Conservation (phyloP, 2,113 vertebrate genomes). For the Phrynocephalus versicolor region DNA sequence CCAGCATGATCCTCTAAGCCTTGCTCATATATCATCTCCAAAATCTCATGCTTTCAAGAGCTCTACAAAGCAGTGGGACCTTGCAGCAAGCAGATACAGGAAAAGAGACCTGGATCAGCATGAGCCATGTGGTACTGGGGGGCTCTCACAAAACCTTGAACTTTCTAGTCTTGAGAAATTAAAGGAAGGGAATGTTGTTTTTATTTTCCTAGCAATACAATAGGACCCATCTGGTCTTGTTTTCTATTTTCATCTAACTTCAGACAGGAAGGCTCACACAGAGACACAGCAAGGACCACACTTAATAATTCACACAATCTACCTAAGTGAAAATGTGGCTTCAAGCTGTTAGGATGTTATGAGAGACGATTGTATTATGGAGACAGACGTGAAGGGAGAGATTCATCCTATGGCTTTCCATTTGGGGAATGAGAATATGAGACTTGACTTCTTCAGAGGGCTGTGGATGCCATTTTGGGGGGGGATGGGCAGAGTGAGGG, state of each 20-base stretch:
- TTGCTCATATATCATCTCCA: not conserved
- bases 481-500: not conserved
- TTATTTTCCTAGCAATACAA: not conserved
- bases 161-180: not conserved
- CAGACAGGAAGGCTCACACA: slow-evolving; percentile 2
- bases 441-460: not conserved
- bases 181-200: not conserved
- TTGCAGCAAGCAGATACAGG: not conserved
- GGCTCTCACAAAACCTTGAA: slow-evolving; percentile 20
- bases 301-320: slow-evolving; percentile 10
- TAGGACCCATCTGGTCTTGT: not conserved
- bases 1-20: not conserved
- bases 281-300: rapidly evolving
- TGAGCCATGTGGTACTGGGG: not conserved
- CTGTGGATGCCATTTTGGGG: not conserved
- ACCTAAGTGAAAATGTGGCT: not conserved
- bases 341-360: not conserved
- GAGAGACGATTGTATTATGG: not conserved
- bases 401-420: not conserved
- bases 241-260: slow-evolving; percentile 1
- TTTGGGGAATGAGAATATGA: not conserved
- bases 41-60: not conserved
- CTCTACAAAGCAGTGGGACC: slow-evolving; percentile 3
- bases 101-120: slow-evolving; percentile 1
- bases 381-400: not conserved